phyloP scores from a whole-genome alignment of 92 coral and sea anemone species.

The Parazoanthus swiftii region DNA sequence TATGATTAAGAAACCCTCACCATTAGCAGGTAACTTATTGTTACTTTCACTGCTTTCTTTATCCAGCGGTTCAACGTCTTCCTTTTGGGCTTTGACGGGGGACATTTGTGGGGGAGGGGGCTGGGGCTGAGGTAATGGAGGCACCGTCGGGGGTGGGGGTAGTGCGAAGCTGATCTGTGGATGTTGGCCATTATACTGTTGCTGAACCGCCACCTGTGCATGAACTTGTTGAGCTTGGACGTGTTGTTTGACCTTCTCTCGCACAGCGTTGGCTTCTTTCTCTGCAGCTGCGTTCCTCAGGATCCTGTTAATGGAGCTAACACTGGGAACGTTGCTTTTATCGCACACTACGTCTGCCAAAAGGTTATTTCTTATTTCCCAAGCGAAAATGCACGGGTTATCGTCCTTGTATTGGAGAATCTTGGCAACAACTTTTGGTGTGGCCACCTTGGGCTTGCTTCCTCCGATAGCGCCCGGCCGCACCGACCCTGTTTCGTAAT shows the following conservation, averaged over 20 bases:
- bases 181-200: constrained; percentile 76
- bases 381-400: constrained; percentile 97
- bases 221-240: constrained; percentile 89
- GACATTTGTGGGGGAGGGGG: constrained; percentile 51
- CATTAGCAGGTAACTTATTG: constrained; percentile 31
- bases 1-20: constrained; percentile 10
- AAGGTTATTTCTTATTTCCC: constrained; percentile 96
- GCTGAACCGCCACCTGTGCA: constrained; percentile 80
- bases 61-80: constrained; percentile 26
- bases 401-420: constrained; percentile 93
- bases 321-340: constrained; percentile 95
- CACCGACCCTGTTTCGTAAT: constrained; percentile 98
- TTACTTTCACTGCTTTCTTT: constrained; percentile 22
- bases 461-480: constrained; percentile 99
- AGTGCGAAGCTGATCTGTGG: constrained; percentile 92
- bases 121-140: constrained; percentile 59
- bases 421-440: constrained; percentile 93
- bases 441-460: constrained; percentile 96
- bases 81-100: constrained; percentile 38
- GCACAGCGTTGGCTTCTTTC: constrained; percentile 89
- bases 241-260: constrained; percentile 91
- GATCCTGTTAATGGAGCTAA: constrained; percentile 96
- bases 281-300: constrained; percentile 86
- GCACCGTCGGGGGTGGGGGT: constrained; percentile 77
- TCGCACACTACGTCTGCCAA: constrained; percentile 92